Evolutionary conservation across 64 coral and sea anemone genomes (phyloP).

Genomic region (Stichodactyla helianthus): DNA sequence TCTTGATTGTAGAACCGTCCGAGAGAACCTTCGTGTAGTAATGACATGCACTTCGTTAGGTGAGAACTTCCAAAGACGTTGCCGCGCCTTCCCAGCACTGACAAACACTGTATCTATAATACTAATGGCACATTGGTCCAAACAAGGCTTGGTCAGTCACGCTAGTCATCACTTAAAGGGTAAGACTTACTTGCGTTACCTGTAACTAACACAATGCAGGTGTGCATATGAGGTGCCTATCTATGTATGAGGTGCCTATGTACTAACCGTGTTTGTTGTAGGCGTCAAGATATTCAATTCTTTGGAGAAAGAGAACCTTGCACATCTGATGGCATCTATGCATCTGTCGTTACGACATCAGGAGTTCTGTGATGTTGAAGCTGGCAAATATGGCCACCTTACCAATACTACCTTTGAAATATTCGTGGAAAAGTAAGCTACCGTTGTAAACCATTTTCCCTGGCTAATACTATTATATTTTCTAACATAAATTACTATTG

Average conservation of each 20-base stretch:
- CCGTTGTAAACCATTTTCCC: background rate
- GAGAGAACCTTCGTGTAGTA: conserved; percentile 87
- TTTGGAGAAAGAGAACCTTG: conserved; percentile 84
- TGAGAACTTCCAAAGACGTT: conserved; percentile 71
- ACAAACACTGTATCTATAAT: conserved; percentile 89
- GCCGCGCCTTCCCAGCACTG: conserved; percentile 44
- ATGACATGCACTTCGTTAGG: conserved; percentile 76
- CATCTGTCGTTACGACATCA: conserved; percentile 81
- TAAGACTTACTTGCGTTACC: conserved; percentile 16
- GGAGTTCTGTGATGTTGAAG: conserved; percentile 53
- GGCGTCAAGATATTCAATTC: conserved; percentile 69
- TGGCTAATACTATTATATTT: too few relatives aligned
- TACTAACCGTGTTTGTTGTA: background rate
- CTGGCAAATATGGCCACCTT: conserved; percentile 83
- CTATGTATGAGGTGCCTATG: background rate
- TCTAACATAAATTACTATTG: too few relatives aligned
- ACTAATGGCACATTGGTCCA: conserved; percentile 78
- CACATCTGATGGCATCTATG: conserved; percentile 91
- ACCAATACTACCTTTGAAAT: conserved; percentile 95
- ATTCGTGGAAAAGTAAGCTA: conserved; percentile 81
- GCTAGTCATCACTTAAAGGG: conserved; percentile 67
- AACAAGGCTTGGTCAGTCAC: conserved; percentile 67
- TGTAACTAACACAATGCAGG: background rate
- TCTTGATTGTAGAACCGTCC: conserved; percentile 64
- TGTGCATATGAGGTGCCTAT: background rate